Percentiles rank a stretch among this genome's conserved stretches.
phyloP scores from a whole-genome alignment of 2,797 vertebrate genomes.

The Hyperoplus immaculatus region DNA sequence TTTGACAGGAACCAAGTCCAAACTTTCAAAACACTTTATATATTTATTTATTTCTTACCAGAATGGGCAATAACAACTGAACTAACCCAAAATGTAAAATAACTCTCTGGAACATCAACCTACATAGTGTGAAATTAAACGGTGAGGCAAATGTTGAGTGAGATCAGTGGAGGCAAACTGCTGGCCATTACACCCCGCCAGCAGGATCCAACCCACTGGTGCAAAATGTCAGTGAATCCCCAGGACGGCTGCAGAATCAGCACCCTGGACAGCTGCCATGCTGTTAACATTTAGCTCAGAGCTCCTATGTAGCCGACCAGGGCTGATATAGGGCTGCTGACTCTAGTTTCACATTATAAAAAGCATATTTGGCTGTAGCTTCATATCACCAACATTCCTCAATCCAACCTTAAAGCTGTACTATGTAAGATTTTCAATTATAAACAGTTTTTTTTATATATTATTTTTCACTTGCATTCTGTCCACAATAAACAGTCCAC shows the following conservation, averaged over 20 bases:
- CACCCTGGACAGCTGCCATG: background rate
- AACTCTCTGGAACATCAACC: too few relatives aligned
- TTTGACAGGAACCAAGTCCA: too few relatives aligned
- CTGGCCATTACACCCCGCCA: background rate
- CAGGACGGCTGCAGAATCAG: background rate
- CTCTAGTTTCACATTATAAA: background rate
- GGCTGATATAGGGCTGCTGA: background rate
- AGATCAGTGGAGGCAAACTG: background rate
- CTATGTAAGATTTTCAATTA: too few relatives aligned
- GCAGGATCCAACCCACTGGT: background rate
- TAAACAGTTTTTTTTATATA: too few relatives aligned
- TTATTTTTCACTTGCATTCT: too few relatives aligned
- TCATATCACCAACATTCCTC: too few relatives aligned
- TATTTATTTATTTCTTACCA: too few relatives aligned
- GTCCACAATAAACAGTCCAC: too few relatives aligned
- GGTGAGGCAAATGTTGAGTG: background rate
- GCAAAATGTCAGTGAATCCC: background rate
- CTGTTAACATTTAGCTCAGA: background rate
- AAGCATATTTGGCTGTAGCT: background rate
- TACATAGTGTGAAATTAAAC: background rate
- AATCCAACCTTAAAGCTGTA: too few relatives aligned
- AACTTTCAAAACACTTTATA: too few relatives aligned
- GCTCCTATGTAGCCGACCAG: background rate
- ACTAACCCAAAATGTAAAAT: too few relatives aligned
- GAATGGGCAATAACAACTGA: too few relatives aligned